Conservation (phyloP, 2,113 vertebrate genomes). For the Antigone vipio region DNA sequence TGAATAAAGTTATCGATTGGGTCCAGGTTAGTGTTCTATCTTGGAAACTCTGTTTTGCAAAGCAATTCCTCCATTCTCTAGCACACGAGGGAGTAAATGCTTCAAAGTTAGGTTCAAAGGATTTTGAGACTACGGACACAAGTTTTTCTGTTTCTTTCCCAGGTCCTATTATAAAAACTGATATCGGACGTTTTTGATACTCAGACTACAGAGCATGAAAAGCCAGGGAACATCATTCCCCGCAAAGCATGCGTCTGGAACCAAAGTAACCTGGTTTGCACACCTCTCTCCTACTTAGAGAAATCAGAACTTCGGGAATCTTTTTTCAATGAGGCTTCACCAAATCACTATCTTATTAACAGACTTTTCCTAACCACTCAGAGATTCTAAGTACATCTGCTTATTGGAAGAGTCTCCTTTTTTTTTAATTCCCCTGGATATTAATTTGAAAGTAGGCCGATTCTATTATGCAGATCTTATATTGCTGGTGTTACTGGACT, state of each 20-base stretch:
- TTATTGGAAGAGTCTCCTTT: neutral
- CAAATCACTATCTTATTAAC: neutral
- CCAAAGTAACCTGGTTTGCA: neutral
- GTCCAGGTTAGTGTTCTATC: neutral
- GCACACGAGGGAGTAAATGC: neutral
- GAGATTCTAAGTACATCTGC: neutral
- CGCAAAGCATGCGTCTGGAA: neutral
- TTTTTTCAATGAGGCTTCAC: conserved; percentile 16
- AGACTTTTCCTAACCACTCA: neutral
- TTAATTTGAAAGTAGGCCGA: neutral
- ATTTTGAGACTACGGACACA: neutral
- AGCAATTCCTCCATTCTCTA: neutral
- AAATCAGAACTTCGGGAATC: neutral
- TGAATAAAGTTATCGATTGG: neutral
- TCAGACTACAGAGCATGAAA: neutral
- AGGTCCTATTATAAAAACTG: neutral
- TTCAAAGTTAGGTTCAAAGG: neutral
- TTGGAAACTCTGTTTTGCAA: neutral
- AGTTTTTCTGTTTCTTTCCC: neutral
- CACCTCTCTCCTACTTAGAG: neutral
- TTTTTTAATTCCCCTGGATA: neutral
- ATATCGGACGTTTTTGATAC: neutral
- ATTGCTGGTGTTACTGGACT: neutral
- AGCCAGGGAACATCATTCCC: neutral
- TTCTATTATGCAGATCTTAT: neutral